phyloP scores from a whole-genome alignment of 2,113 vertebrate species.

The Lutjanus erythropterus region DNA sequence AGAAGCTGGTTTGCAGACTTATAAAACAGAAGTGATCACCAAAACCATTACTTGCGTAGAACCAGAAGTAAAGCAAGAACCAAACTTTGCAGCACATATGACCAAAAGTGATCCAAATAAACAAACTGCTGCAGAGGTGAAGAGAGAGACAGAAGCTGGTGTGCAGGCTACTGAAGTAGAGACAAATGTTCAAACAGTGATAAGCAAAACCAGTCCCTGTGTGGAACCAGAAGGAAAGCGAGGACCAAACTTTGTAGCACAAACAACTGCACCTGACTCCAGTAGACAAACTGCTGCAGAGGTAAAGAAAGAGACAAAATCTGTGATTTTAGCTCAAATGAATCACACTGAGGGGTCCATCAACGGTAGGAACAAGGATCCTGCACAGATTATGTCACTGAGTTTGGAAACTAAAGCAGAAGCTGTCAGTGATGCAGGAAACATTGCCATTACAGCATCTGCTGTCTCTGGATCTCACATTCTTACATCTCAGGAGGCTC shows the following conservation, averaged over 20 bases:
- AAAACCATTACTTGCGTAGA: too few species aligned
- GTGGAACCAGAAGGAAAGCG: slow-evolving; percentile 14
- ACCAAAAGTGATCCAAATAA: too few species aligned
- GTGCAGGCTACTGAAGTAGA: neutral
- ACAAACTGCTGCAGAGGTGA: neutral
- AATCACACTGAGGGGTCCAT: neutral
- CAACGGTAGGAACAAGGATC: neutral
- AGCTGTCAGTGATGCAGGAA: neutral
- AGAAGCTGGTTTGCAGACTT: neutral
- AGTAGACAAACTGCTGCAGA: too few species aligned
- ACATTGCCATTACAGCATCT: neutral
- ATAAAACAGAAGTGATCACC: too few species aligned
- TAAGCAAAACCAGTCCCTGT: neutral
- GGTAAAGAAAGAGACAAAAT: neutral
- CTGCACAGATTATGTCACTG: neutral
- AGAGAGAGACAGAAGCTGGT: neutral
- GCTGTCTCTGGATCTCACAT: neutral
- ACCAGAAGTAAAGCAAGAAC: too few species aligned
- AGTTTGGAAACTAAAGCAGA: neutral
- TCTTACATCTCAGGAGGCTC: neutral
- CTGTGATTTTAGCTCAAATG: neutral
- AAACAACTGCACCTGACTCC: neutral
- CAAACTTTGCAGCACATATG: too few species aligned
- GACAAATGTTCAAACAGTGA: neutral
- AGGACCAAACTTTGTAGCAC: neutral